Percentiles rank a stretch among this genome's conserved stretches.
Evolutionary conservation across 2,888 invertebrate species (phyloP).

Genomic region (Elaeidobius kamerunicus): DNA sequence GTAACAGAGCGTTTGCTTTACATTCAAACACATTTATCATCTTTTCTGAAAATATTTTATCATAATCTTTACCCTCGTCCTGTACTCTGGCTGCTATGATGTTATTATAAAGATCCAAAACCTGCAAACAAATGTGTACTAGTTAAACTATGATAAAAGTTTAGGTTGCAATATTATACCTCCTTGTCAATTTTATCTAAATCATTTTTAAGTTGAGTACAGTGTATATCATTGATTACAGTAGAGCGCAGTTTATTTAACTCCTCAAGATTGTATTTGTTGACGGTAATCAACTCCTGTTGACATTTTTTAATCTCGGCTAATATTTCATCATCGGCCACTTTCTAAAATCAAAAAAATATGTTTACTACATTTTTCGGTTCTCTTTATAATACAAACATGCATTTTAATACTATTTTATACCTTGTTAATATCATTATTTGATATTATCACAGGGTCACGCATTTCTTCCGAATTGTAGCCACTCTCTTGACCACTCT

Average conservation of each 20-base stretch:
- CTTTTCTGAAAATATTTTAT: slow-evolving; percentile 40
- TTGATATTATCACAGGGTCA: too few relatives aligned
- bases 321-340: slow-evolving; percentile 83
- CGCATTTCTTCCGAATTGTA: too few relatives aligned
- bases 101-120: slow-evolving; percentile 82
- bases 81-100: slow-evolving; percentile 71
- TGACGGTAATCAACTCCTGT: slow-evolving; percentile 71
- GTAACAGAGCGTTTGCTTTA: slow-evolving; percentile 44
- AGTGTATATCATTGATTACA: slow-evolving; percentile 44
- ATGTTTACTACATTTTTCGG: not conserved
- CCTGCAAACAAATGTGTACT: slow-evolving; percentile 42
- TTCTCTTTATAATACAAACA: too few relatives aligned
- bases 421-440: slow-evolving; percentile 13
- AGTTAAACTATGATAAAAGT: not conserved
- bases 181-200: slow-evolving; percentile 47
- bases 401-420: too few relatives aligned
- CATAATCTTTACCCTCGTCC: slow-evolving; percentile 41
- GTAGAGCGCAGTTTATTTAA: slow-evolving; percentile 43
- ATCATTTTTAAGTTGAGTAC: slow-evolving; percentile 46
- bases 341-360: slow-evolving; percentile 40
- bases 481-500: too few relatives aligned
- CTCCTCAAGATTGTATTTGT: slow-evolving; percentile 67
- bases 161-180: slow-evolving; percentile 22
- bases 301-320: slow-evolving; percentile 85
- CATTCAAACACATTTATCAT: slow-evolving; percentile 42